Evolutionary conservation across 2,113 vertebrate genomes (phyloP).

Genomic region (Leiothrix lutea): DNA sequence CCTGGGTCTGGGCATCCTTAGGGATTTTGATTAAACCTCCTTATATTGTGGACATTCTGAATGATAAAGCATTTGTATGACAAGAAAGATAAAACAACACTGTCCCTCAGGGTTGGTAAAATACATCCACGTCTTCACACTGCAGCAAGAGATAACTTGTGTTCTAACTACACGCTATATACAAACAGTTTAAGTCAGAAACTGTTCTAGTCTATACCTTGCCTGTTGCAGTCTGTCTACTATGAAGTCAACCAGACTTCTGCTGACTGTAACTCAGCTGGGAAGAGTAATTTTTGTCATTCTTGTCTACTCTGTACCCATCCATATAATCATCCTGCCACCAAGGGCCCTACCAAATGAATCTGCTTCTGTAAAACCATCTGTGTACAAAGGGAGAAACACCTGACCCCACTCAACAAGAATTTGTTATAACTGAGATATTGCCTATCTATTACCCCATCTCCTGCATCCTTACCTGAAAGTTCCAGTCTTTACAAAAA

Average conservation of each 20-base stretch:
- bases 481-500: neutral
- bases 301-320: neutral
- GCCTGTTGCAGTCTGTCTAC: neutral
- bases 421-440: neutral
- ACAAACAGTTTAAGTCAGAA: neutral
- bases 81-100: neutral
- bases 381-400: neutral
- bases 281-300: neutral
- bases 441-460: neutral
- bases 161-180: neutral
- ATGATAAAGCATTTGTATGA: neutral
- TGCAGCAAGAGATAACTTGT: neutral
- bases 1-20: neutral
- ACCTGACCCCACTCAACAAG: neutral
- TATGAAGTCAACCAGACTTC: neutral
- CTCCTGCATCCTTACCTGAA: neutral
- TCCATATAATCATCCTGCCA: neutral
- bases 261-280: neutral
- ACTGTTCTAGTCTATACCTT: neutral
- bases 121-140: neutral
- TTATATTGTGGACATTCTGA: neutral
- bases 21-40: neutral
- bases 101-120: neutral
- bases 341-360: fast-evolving
- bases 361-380: neutral